Evolutionary conservation across 2,113 vertebrate genomes (phyloP).

Genomic region (Thalassarche chlororhynchos): DNA sequence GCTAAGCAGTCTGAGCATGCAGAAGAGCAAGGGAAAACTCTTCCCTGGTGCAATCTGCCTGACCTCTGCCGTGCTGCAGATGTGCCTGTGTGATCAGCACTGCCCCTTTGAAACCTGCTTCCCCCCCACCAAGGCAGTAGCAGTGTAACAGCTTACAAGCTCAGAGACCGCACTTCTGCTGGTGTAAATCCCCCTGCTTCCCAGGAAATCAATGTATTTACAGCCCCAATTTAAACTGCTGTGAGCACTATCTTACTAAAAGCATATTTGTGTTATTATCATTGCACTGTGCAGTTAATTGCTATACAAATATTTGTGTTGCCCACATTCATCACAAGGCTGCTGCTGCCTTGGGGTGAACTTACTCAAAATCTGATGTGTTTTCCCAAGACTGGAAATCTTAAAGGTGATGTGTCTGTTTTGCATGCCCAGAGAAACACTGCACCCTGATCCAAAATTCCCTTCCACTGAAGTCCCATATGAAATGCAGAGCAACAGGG

Average conservation of each 20-base stretch:
- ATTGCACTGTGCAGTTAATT: neutral
- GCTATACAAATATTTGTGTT: constrained; percentile 34
- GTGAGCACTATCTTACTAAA: neutral
- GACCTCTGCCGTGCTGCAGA: neutral
- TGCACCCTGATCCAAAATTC: neutral
- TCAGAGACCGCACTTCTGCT: neutral
- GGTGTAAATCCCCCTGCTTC: neutral
- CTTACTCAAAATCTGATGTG: neutral
- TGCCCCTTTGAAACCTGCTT: neutral
- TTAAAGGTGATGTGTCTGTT: neutral
- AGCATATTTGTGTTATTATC: neutral
- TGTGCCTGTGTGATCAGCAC: neutral
- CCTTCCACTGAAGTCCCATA: neutral
- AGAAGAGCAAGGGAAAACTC: neutral
- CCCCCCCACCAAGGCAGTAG: neutral
- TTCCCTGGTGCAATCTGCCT: neutral
- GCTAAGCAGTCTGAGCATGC: neutral
- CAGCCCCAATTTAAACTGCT: neutral
- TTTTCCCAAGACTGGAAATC: neutral
- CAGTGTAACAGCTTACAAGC: neutral
- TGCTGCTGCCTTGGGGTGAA: neutral
- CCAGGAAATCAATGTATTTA: neutral
- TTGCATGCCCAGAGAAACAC: neutral
- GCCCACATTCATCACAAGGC: neutral
- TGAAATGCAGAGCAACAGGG: neutral